Conservation (phyloP, 2,797 vertebrate species). For the Rousettus madagascariensis region DNA sequence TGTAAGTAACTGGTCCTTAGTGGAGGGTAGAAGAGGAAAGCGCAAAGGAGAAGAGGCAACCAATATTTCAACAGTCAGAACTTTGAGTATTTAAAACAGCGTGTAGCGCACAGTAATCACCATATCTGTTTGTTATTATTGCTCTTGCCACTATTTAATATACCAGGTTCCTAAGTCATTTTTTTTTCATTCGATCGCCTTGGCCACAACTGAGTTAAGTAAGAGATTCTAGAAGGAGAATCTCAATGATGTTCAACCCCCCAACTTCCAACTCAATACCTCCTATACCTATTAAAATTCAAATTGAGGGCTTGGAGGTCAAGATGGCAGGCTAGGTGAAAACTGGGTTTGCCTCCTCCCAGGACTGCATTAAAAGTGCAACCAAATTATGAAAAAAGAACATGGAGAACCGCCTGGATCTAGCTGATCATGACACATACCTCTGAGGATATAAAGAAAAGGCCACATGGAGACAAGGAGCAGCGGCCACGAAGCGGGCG, state of each 20-base stretch:
- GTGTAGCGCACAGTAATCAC: background rate
- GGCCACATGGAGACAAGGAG: no score
- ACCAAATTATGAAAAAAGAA: no score
- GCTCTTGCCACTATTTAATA: background rate
- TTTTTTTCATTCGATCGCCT: conserved; percentile 26
- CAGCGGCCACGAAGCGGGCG: no score
- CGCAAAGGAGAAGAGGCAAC: background rate
- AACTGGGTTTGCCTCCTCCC: no score
- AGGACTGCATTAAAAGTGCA: no score
- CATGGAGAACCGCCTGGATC: no score
- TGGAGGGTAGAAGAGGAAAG: background rate
- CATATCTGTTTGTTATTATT: conserved; percentile 23
- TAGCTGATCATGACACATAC: no score
- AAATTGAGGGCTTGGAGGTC: background rate
- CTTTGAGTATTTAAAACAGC: background rate
- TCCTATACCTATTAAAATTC: background rate
- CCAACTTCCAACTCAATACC: background rate
- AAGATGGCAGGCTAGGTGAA: no score
- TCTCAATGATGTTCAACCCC: conserved; percentile 16
- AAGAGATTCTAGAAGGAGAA: conserved; percentile 30
- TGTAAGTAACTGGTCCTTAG: background rate
- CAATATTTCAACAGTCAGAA: conserved; percentile 46
- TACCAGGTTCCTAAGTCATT: background rate
- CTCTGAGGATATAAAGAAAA: no score
- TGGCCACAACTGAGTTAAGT: background rate